Conservation (phyloP, 1,140 invertebrate species). For the Psix sp. region DNA sequence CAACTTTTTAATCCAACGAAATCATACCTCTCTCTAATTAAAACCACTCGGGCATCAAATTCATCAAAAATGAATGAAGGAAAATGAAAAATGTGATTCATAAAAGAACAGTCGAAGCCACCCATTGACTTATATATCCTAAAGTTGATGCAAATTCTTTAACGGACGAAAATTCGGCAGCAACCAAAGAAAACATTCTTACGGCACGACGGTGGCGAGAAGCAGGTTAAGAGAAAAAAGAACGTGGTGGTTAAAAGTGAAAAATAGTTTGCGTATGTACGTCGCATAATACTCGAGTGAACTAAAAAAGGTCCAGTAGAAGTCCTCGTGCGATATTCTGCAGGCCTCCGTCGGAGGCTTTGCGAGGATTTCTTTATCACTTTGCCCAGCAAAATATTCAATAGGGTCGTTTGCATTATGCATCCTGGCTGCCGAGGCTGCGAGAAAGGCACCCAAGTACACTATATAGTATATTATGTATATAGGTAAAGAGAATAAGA, state of each 20-base stretch:
- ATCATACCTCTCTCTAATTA: too few species aligned
- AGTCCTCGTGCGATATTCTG: conserved; percentile 60
- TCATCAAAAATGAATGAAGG: too few species aligned
- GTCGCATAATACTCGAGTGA: conserved; percentile 46
- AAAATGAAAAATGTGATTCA: too few species aligned
- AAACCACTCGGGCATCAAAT: too few species aligned
- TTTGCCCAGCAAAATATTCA: conserved; percentile 67
- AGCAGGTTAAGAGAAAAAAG: too few species aligned
- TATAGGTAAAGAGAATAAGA: conserved; percentile 59
- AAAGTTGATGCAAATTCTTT: too few species aligned
- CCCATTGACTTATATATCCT: too few species aligned
- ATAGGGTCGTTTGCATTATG: conserved; percentile 69
- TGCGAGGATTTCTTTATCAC: conserved; percentile 67
- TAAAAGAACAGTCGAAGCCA: too few species aligned
- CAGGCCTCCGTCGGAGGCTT: conserved; percentile 53
- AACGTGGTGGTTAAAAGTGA: conserved; percentile 24
- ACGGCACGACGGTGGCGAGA: too few species aligned
- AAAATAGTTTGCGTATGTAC: conserved; percentile 45
- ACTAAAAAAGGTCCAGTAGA: conserved; percentile 55
- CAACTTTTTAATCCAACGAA: too few species aligned
- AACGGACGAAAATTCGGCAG: too few species aligned
- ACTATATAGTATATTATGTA: conserved; percentile 60
- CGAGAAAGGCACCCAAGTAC: conserved; percentile 34
- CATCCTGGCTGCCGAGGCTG: conserved; percentile 61
- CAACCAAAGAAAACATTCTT: too few species aligned